phyloP scores from a whole-genome alignment of 1,140 invertebrate species.

The Thaumetopoea pityocampa region DNA sequence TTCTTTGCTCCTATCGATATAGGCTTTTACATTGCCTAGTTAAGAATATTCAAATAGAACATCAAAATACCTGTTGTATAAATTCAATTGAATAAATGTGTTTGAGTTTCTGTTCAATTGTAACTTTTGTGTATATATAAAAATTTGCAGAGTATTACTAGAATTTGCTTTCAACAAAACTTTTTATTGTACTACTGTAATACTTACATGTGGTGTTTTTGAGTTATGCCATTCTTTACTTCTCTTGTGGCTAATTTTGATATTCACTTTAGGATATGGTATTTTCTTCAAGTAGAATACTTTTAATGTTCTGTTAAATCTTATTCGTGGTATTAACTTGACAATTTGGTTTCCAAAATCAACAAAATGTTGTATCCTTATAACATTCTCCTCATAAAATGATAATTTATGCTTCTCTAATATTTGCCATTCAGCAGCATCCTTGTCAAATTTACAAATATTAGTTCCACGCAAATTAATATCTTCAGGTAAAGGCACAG shows the following conservation, averaged over 20 bases:
- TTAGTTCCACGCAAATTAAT: slow-evolving; percentile 81
- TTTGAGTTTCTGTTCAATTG: too few relatives aligned
- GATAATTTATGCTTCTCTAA: slow-evolving; percentile 76
- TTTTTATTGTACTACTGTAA: neutral
- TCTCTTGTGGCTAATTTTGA: slow-evolving; percentile 57
- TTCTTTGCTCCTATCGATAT: too few relatives aligned
- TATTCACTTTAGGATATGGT: slow-evolving; percentile 41
- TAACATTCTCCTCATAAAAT: slow-evolving; percentile 79
- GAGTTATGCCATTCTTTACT: slow-evolving; percentile 64
- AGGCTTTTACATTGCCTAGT: too few relatives aligned
- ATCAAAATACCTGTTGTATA: too few relatives aligned
- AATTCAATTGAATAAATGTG: too few relatives aligned
- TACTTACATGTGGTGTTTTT: slow-evolving; percentile 53
- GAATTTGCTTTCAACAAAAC: too few relatives aligned
- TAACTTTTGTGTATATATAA: too few relatives aligned
- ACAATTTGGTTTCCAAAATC: slow-evolving; percentile 84
- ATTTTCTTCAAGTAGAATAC: slow-evolving; percentile 65
- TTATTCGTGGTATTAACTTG: slow-evolving; percentile 78
- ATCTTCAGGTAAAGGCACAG: slow-evolving; percentile 84
- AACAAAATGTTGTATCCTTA: slow-evolving; percentile 83
- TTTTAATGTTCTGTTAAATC: slow-evolving; percentile 75
- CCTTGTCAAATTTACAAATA: slow-evolving; percentile 80
- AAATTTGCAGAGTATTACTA: too few relatives aligned
- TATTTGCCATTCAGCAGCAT: slow-evolving; percentile 81
- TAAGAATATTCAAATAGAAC: too few relatives aligned